phyloP scores from a whole-genome alignment of 2,113 vertebrate species.

The Puntigrus tetrazona region DNA sequence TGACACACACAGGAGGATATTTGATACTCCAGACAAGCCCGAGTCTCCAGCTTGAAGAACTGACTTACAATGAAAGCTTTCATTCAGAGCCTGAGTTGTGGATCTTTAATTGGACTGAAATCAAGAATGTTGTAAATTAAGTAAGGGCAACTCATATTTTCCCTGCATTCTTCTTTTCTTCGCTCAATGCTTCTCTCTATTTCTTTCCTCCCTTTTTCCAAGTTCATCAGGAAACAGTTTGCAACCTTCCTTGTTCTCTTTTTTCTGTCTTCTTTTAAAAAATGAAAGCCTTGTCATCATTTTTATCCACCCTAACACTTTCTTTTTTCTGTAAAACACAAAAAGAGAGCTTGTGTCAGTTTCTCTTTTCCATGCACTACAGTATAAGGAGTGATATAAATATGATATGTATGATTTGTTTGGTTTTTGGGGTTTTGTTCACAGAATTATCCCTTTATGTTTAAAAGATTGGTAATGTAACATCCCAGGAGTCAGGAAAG shows the following conservation, averaged over 20 bases:
- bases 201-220: slow-evolving; percentile 35
- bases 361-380: neutral
- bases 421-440: too few species aligned
- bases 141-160: slow-evolving; percentile 49
- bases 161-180: slow-evolving; percentile 50
- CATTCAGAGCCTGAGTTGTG: slow-evolving; percentile 41
- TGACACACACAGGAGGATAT: slow-evolving; percentile 41
- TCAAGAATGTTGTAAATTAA: slow-evolving; percentile 57
- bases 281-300: neutral
- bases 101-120: slow-evolving; percentile 52
- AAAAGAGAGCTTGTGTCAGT: neutral
- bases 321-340: neutral
- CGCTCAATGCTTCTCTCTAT: slow-evolving; percentile 47
- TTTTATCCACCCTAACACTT: neutral
- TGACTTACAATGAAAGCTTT: slow-evolving; percentile 50
- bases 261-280: slow-evolving; percentile 13
- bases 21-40: slow-evolving; percentile 37
- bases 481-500: neutral
- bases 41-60: slow-evolving; percentile 37
- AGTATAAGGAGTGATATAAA: too few species aligned
- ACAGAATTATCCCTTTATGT: neutral
- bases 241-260: neutral
- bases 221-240: neutral
- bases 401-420: too few species aligned
- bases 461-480: neutral